These are phyloP conservation scores for Tipula vernalis DNA, from an alignment of 2,888 invertebrate genomes.

Conservation along the genomic window DNA sequence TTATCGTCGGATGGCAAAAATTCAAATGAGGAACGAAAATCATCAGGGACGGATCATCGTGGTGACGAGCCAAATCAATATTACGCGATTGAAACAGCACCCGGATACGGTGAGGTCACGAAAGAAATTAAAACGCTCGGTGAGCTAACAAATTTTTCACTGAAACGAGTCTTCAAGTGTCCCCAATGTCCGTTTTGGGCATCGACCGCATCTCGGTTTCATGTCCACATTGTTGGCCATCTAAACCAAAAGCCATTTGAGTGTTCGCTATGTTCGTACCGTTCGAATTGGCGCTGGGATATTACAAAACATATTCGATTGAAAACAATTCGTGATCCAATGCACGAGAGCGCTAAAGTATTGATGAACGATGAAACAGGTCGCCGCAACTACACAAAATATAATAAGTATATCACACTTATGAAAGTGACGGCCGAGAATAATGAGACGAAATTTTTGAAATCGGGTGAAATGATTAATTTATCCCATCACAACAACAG, in stretches of 20 bases:
- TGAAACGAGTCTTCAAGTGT: slow-evolving; percentile 78
- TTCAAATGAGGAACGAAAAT: neutral
- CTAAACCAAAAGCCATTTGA: slow-evolving; percentile 88
- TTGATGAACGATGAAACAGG: slow-evolving; percentile 88
- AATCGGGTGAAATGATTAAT: slow-evolving; percentile 34
- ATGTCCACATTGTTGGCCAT: slow-evolving; percentile 88
- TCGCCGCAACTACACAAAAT: slow-evolving; percentile 81
- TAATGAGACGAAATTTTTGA: slow-evolving; percentile 35
- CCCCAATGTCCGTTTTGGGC: slow-evolving; percentile 89
- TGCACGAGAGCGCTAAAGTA: slow-evolving; percentile 68
- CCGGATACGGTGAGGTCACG: slow-evolving; percentile 39
- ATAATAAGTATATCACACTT: slow-evolving; percentile 75
- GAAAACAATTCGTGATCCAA: slow-evolving; percentile 73
- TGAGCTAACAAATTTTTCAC: slow-evolving; percentile 49
- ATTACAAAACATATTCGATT: slow-evolving; percentile 90
- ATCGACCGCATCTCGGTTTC: slow-evolving; percentile 82
- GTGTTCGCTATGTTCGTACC: slow-evolving; percentile 85
- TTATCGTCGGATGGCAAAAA: slow-evolving; percentile 10
- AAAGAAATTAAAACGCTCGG: slow-evolving; percentile 49
- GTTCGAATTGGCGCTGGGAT: slow-evolving; percentile 96
- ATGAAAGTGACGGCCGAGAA: slow-evolving; percentile 45
- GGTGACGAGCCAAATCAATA: slow-evolving; percentile 22
- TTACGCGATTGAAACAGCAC: slow-evolving; percentile 39
- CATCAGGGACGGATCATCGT: slow-evolving; percentile 5
- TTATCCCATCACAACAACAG: slow-evolving; percentile 21